Conservation (phyloP, 2,113 vertebrate species). For the Tachysurus vachellii region DNA sequence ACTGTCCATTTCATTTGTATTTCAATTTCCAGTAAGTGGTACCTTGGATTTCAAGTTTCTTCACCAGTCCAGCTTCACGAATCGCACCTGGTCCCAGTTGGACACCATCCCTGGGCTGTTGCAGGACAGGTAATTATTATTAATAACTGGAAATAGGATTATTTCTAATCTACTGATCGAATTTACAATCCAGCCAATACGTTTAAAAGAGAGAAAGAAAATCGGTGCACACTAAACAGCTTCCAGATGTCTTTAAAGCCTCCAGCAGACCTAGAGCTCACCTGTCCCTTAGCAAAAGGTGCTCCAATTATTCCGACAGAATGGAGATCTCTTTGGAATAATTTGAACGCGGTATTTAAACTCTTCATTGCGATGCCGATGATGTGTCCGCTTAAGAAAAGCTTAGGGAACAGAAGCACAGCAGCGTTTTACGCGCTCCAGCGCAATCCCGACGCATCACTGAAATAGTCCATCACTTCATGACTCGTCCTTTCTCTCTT, state of each 20-base stretch:
- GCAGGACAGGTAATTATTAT: not conserved
- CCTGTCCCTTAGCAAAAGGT: constrained; percentile 74
- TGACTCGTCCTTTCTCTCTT: not conserved
- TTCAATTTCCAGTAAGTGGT: not conserved
- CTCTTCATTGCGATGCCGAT: constrained; percentile 47
- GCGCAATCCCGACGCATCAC: not conserved
- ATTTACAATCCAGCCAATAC: not conserved
- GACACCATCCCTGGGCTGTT: constrained; percentile 66
- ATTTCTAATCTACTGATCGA: not conserved
- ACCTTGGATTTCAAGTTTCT: constrained; percentile 65
- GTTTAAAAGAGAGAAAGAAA: not conserved
- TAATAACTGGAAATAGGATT: not conserved
- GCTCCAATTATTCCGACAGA: constrained; percentile 71
- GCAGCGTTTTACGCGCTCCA: not conserved
- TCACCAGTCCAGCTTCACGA: constrained; percentile 64
- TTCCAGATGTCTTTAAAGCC: not conserved
- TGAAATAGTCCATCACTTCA: not conserved
- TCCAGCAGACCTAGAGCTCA: constrained; percentile 39
- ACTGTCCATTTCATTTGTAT: not conserved
- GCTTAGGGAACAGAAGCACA: not conserved
- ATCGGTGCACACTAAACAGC: not conserved
- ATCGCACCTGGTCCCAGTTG: constrained; percentile 69
- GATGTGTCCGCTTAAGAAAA: not conserved
- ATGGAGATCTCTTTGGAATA: constrained; percentile 32
- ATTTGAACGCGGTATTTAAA: constrained; percentile 28